Conservation (phyloP, 2,797 vertebrate species). For the Phalloptychus januarius region DNA sequence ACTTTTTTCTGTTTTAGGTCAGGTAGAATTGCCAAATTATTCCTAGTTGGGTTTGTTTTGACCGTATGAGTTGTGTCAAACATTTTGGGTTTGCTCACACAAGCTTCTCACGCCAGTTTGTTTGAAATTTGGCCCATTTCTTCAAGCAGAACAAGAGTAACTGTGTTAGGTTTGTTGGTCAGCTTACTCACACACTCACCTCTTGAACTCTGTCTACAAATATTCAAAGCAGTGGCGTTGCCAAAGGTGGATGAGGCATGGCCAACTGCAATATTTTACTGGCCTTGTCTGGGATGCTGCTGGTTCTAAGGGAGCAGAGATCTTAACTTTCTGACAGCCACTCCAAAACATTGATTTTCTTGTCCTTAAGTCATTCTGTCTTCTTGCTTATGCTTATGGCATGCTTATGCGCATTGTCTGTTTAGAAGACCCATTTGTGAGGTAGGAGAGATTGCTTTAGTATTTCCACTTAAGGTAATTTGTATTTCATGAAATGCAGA, state of each 20-base stretch:
- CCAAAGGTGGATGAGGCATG: too few relatives aligned
- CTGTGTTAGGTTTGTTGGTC: neutral
- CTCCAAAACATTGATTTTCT: neutral
- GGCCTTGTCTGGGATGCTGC: too few relatives aligned
- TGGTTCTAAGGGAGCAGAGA: neutral
- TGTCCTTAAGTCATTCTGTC: neutral
- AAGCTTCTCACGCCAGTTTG: neutral
- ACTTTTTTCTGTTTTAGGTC: neutral
- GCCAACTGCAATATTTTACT: too few relatives aligned
- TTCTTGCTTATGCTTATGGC: neutral
- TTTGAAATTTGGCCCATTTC: neutral
- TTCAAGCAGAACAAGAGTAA: neutral
- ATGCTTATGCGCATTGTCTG: neutral
- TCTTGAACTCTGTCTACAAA: neutral
- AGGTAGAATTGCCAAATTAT: neutral
- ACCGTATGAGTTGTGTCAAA: neutral
- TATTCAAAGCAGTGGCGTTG: neutral
- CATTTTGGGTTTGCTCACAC: neutral
- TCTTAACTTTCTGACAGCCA: neutral
- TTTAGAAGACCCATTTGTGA: neutral
- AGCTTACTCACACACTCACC: neutral
- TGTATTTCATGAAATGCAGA: neutral
- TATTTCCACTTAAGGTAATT: neutral
- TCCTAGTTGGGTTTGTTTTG: neutral
- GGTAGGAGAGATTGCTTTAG: neutral